phyloP scores from a whole-genome alignment of 2,797 vertebrate species.

The Trematomus bernacchii region DNA sequence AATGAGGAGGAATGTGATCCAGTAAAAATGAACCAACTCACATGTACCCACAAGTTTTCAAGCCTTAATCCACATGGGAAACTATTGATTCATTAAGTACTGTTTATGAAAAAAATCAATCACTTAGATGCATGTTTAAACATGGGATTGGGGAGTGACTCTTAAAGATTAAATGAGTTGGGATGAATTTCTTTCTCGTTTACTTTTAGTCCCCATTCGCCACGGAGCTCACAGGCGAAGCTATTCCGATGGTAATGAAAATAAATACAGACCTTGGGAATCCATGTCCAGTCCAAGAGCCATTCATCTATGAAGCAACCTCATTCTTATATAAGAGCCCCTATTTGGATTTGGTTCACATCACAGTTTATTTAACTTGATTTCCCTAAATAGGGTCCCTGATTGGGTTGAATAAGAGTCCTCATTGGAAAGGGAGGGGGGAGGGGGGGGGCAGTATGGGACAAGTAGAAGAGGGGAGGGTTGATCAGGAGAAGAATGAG shows the following conservation, averaged over 20 bases:
- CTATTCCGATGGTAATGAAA: constrained; percentile 88
- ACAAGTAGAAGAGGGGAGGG: constrained; percentile 1
- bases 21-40: constrained; percentile 22
- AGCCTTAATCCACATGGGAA: constrained; percentile 34
- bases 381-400: constrained; percentile 77
- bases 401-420: constrained; percentile 80
- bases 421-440: constrained; percentile 29
- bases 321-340: constrained; percentile 81
- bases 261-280: constrained; percentile 90
- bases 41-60: constrained; percentile 34
- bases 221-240: constrained; percentile 58
- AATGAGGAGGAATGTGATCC: constrained; percentile 16
- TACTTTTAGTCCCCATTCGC: constrained; percentile 43
- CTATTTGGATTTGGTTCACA: constrained; percentile 76
- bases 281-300: constrained; percentile 80
- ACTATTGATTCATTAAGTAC: constrained; percentile 26
- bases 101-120: constrained; percentile 35
- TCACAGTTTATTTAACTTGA: constrained; percentile 82
- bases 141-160: constrained; percentile 13
- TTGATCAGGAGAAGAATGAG: constrained; percentile 17
- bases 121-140: constrained; percentile 35
- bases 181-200: constrained; percentile 46
- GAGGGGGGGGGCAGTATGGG: neutral
- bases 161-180: constrained; percentile 27
- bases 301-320: constrained; percentile 82